Percentiles rank a stretch among this genome's conserved stretches.
These are phyloP conservation scores for Saxidomus purpurata DNA, from an alignment of 1,140 invertebrate genomes.

Conservation along the genomic window DNA sequence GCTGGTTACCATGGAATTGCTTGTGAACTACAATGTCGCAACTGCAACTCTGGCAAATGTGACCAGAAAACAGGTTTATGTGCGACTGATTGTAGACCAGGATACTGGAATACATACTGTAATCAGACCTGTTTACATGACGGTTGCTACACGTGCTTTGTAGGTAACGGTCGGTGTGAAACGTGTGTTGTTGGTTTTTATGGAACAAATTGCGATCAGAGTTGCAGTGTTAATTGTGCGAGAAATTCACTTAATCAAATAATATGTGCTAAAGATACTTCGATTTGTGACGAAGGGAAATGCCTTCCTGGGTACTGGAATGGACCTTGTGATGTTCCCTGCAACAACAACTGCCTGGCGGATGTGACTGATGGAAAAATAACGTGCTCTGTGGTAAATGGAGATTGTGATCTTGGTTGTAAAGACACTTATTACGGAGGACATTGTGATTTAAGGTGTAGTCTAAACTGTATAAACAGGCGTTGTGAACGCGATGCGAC, in stretches of 20 bases:
- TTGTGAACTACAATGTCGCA: constrained; percentile 12
- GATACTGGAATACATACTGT: constrained; percentile 27
- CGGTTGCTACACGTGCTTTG: constrained; percentile 8
- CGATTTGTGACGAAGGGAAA: neutral
- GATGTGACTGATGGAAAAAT: neutral
- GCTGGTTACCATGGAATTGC: neutral
- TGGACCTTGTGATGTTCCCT: neutral
- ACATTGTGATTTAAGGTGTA: constrained; percentile 26
- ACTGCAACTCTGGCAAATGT: constrained; percentile 19
- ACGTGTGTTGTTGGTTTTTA: constrained; percentile 39
- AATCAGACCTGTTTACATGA: constrained; percentile 17
- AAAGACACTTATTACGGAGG: neutral
- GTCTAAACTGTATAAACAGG: neutral
- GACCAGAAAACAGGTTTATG: constrained; percentile 33
- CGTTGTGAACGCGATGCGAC: constrained; percentile 20
- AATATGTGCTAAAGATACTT: constrained; percentile 4
- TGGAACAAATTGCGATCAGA: neutral
- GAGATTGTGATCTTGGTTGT: constrained; percentile 41
- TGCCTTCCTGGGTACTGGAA: constrained; percentile 53
- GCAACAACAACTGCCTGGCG: constrained; percentile 8
- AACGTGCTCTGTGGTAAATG: constrained; percentile 7
- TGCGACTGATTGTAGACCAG: neutral
- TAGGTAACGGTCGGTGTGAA: constrained; percentile 25
- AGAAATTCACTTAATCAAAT: neutral
- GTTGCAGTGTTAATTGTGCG: constrained; percentile 33